Evolutionary conservation across 2,113 vertebrate species (phyloP), one percentile per base, ranked within the genome.

Genomic region (Aegithalos caudatus): DNA sequence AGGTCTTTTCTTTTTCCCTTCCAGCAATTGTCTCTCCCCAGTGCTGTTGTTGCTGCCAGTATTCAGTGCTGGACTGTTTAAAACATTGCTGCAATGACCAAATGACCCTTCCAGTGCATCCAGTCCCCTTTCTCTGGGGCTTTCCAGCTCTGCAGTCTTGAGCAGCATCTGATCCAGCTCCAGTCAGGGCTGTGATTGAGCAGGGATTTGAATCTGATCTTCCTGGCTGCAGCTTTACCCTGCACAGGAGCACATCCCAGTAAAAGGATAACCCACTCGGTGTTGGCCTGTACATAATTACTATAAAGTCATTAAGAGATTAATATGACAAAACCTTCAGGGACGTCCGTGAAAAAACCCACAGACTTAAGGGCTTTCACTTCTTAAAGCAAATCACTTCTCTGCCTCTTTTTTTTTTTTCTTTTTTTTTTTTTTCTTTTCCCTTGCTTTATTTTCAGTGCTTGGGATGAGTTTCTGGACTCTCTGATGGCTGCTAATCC

Each of bases 251-350:
- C 73, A 9, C 24, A 64, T 45, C 78, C 44, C 76, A 29, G 60
- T 47, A 83, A 35, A 56, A 77, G 85, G 38, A 33, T 77, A 7
- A 14, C 72, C 53, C 1, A 11, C 67, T 70, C 0, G 0, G 4
- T 62, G 60, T 51, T 88, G 76, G 76, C 18, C 2, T 69, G 60
- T 78, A 29, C 61, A 61, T 78, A 92, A 69, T 92, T 94, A 83
- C 77, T 25, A 72, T 95, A 95, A 96, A 90, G 72, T 53, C 90
- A 86, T 96, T 97, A 92, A 92, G 82, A 92, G 93, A 93, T 97
- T 90, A 93, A 74, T 88, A 69, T 81, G 65, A 88, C 90, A 93
- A 81, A 95, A 90, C 72, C 88, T 84, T 88, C 28, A 67, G 73
- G 82, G 72, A 77, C 0, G 1, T 51, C 88, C 64, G 15, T 67